Evolutionary conservation across 2,888 invertebrate genomes (phyloP), one percentile per base, ranked within the genome.

Genomic region (Zhengitettix transpicula): DNA sequence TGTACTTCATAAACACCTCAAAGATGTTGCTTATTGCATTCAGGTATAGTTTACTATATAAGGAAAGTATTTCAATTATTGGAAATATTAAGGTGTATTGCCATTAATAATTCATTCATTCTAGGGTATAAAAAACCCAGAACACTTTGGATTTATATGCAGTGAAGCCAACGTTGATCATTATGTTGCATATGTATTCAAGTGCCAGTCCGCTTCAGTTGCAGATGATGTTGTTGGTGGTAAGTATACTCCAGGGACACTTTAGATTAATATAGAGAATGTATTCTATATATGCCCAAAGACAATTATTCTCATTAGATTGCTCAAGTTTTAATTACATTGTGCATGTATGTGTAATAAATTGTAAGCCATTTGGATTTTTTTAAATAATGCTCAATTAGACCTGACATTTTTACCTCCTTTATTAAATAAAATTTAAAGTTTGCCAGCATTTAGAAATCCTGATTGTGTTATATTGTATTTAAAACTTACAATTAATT

Each of bases 101-200:
- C 16, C 12, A 14, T 17, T 53, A 53, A 53, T 10, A 47, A 17
- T 53, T 12, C 11, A 40, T 62, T 56, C 60, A 61, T 70, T 71
- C 55, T 73, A 85, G 78, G 96, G 96, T 0, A 75, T 86, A n/a
- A 75, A 78, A 62, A 84, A 85, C 69, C 78, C 82, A 52, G 93
- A 94, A 65, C 90, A 96, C 69, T 95, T 96, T 71, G 95, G 95
- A 0, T 94, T 97, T 69, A 91, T 96, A 55, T 92, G 92, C 67
- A 80, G 87, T n/a, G 95, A 95, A 71, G 77, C 75, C 44, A 74
- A 75, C 55, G 75, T 73, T 57, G 77, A 78, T 44, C 78, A 77
- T 54, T 93, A 86, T 68, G 86, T 92, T 14, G 93, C 92, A 59
- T 95, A 91, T 67, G 85, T 91, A 52, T 88, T 91, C 72, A 88